Conservation (phyloP, 2,888 invertebrate species). For the Amiota mariae region DNA sequence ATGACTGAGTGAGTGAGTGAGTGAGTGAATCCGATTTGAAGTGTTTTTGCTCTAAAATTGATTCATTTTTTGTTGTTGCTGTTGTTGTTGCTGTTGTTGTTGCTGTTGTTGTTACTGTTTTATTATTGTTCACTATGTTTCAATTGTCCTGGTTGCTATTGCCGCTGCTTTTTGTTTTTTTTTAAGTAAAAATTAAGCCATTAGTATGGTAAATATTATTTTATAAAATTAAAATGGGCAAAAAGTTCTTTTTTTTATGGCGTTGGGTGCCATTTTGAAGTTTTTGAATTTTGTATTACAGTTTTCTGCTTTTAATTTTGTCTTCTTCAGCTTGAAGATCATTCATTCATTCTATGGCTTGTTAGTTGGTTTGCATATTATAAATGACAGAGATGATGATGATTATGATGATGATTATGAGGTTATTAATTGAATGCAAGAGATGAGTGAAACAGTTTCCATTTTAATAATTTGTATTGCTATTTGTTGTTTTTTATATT, state of each 20-base stretch:
- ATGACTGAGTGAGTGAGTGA: neutral
- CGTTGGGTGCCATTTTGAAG: neutral
- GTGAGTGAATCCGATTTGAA: constrained; percentile 49
- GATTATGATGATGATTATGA: no score
- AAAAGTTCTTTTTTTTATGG: constrained; percentile 38
- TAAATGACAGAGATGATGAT: no score
- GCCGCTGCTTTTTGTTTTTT: neutral
- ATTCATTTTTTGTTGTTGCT: constrained; percentile 27
- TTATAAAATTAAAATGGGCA: constrained; percentile 62
- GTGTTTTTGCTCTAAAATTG: constrained; percentile 44
- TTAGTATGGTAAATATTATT: constrained; percentile 65
- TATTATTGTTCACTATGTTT: constrained; percentile 24
- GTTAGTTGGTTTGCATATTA: neutral
- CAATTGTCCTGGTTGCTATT: constrained; percentile 29
- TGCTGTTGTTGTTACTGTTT: constrained; percentile 2
- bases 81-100: constrained; percentile 11
- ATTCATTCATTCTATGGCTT: neutral
- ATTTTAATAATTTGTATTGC: neutral
- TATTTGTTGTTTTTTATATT: neutral
- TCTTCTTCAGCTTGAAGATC: no score
- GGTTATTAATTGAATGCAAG: no score
- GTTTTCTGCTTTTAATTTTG: no score
- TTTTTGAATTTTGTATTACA: neutral
- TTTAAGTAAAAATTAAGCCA: constrained; percentile 56
- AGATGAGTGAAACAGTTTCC: no score